Base-by-base conservation (phyloP, 2,888 invertebrate species). In the Halictus ligatus region DNA sequence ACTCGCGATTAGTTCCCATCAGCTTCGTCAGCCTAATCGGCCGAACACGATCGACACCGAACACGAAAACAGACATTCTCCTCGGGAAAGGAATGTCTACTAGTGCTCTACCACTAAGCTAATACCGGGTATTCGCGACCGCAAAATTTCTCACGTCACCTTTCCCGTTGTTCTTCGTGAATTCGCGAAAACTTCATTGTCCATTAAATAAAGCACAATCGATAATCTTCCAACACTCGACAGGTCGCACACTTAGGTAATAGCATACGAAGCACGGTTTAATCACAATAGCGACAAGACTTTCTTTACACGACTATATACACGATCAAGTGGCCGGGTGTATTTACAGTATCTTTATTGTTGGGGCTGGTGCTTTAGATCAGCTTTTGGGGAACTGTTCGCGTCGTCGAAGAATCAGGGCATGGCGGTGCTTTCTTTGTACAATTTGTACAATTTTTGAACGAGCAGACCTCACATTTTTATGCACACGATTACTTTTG, bases 291-390 rank as follows among this genome's bases (percentile, higher is more conserved):
- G 83, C 87, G 81, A 89, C 88, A 90, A 89, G 89, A 91, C 84
- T 88, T 89, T 92, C 89, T 92, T 92, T 92, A 91, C 90, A 89
- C 84, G 80, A 86, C 82, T 90, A 90, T 90, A 79, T 90, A 90
- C 88, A 90, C 54, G 76, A 81, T 81, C 72, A 75, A 48, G 50
- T 54, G 69, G 48, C 43, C 72, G 60, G 21, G 50, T 78, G 35
- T 89, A 90, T 90, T 48, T 90, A 90, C 87, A 89, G 43, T 75
- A 48, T 48, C 35, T 25, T 60, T 8, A 5, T 13, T 7, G 8
- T 46, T 21, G 25, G 79, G 21, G 6, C 13, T 50, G 73, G 54
- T 43, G 80, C 73, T 46, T 64, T 18, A 69, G 77, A 21, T 46
- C 50, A 86, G 83, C n/a, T 81, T 69, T 69, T 54, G 67, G 80